Base-by-base conservation (phyloP, 2,888 invertebrate genomes). In the Nymphalis c-album region DNA sequence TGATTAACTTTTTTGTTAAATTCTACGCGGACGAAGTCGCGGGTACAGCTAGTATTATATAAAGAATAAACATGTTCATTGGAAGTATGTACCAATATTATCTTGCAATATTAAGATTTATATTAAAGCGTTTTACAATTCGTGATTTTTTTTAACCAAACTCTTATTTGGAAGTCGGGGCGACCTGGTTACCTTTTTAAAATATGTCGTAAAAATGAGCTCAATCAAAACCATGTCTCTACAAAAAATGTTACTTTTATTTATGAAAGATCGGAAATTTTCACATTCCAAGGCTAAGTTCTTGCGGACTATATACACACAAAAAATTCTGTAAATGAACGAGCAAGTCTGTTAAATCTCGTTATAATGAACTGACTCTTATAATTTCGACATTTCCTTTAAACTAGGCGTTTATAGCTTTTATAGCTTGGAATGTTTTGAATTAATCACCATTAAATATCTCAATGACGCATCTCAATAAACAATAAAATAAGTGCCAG, bases 151-250 rank as follows among this genome's bases (percentile, higher is more conserved):
- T 26, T 22, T 26, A 17, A 31, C 26, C 10, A 31, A 10, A n/a
- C 59, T 26, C 51, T 59, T 59, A 51, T 64, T 59, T 64, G 59
- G 45, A 18, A 40, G 18, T 26, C 51, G 26, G 1, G 10, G 22
- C 31, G 59, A 64, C 64, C 59, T 45, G 45, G 45, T 64, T 51
- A 64, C 59, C 64, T 59, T 60, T 51, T 60, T 64, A 64, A 40
- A 60, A n/a, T 64, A 13, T 59, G 46, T 64, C 60, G 60, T 64
- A 53, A 64, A 64, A 60, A 31, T 31, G 17, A 16, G 31, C 60
- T 51, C 45, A 53, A 60, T 31, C 59, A 31, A 64, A 60, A 51
- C 51, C 51, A 51, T 31, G 26, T 18, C 51, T 51, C 26, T 55
- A 31, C 26, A 53, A 53, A 53, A 50, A 53, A 31, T 53, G 26